Conservation (phyloP, 2,888 invertebrate species). For the Serripes groenlandicus region DNA sequence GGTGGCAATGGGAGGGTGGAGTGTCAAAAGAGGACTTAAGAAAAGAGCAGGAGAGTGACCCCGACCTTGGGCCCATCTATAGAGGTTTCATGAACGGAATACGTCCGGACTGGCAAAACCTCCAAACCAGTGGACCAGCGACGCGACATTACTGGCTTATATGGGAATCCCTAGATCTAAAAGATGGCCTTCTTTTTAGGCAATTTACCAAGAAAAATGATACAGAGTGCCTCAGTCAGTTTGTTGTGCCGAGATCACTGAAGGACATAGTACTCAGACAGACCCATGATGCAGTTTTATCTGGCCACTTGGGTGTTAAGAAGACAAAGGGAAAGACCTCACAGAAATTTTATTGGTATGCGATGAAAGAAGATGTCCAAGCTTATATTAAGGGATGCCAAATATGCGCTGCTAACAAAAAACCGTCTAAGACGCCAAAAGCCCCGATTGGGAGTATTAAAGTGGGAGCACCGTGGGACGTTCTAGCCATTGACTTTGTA, state of each 20-base stretch:
- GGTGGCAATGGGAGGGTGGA: not conserved
- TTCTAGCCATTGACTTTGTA: not conserved
- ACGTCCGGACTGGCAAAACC: not conserved
- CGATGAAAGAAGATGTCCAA: not conserved
- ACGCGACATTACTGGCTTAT: not conserved
- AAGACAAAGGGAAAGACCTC: not conserved
- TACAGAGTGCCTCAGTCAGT: not conserved
- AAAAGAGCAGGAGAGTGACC: not conserved
- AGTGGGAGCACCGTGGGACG: not conserved
- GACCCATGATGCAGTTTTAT: not conserved
- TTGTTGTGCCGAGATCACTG: not conserved
- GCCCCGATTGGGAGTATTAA: not conserved
- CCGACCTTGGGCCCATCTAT: not conserved
- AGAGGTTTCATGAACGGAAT: not conserved
- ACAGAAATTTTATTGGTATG: not conserved
- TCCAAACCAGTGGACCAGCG: not conserved
- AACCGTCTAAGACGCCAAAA: not conserved
- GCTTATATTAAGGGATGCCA: not conserved
- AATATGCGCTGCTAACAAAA: not conserved
- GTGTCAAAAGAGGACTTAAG: not conserved
- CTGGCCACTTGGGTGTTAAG: not conserved
- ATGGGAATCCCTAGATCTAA: not conserved
- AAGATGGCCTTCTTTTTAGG: not conserved
- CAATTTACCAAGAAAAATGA: not conserved
- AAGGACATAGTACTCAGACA: not conserved